These are phyloP conservation scores for Pyrochroa serraticornis DNA, from an alignment of 2,888 invertebrate genomes.

Conservation along the genomic window DNA sequence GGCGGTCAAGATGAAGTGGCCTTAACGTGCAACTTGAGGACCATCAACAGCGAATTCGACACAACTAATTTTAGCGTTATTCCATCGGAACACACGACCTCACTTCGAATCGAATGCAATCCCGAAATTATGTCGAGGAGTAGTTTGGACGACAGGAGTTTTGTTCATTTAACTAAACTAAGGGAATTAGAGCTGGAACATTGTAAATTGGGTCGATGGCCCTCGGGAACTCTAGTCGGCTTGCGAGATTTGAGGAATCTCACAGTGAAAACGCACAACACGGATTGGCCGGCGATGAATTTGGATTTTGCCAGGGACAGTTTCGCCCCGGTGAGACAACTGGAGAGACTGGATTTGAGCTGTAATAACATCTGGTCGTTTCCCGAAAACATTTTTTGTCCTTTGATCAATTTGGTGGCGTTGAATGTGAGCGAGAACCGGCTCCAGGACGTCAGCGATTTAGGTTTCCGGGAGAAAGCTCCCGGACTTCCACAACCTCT, in stretches of 20 bases:
- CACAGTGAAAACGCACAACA: conserved; percentile 83
- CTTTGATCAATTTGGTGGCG: conserved; percentile 76
- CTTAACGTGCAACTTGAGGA: conserved; percentile 78
- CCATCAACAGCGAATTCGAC: conserved; percentile 86
- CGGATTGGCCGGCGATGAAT: conserved; percentile 83
- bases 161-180: conserved; percentile 79
- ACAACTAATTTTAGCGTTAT: conserved; percentile 88
- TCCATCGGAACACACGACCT: conserved; percentile 81
- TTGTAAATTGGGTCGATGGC: conserved; percentile 86
- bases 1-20: conserved; percentile 71
- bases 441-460: conserved; percentile 84
- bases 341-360: conserved; percentile 84
- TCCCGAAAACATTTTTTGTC: conserved; percentile 84
- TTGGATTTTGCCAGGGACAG: conserved; percentile 81
- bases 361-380: conserved; percentile 90
- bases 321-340: conserved; percentile 76
- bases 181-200: conserved; percentile 82
- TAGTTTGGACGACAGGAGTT: conserved; percentile 76
- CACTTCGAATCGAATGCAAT: conserved; percentile 79
- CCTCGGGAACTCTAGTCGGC: conserved; percentile 78
- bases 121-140: conserved; percentile 81
- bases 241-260: conserved; percentile 82
- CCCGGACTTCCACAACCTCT: conserved; percentile 67
- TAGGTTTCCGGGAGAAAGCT: conserved; percentile 79
- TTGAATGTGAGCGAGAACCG: conserved; percentile 88